Percentiles rank a stretch among this genome's conserved stretches.
These are phyloP conservation scores for Oryzias woworae DNA, from an alignment of 2,113 vertebrate genomes.

Conservation along the genomic window DNA sequence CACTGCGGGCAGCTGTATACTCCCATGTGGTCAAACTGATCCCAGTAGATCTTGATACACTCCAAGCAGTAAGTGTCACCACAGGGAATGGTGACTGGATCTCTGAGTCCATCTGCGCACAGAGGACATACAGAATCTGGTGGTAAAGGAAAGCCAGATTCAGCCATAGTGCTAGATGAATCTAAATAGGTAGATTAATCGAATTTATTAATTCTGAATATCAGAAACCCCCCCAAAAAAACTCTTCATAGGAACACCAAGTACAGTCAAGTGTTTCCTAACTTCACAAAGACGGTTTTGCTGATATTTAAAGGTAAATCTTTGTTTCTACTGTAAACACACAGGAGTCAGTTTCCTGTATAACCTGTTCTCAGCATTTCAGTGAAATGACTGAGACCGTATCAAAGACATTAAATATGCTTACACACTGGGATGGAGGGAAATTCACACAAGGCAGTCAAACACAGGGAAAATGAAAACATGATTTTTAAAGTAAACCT, in stretches of 20 bases:
- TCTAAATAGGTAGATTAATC: background rate
- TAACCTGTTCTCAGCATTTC: slow-evolving; percentile 14
- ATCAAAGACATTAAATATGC: slow-evolving; percentile 19
- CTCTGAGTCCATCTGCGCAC: slow-evolving; percentile 62
- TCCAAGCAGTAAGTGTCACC: slow-evolving; percentile 79
- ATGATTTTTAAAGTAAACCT: too few relatives aligned
- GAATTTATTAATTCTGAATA: background rate
- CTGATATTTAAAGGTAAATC: slow-evolving; percentile 41
- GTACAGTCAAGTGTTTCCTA: slow-evolving; percentile 5
- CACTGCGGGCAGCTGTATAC: slow-evolving; percentile 79
- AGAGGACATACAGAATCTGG: slow-evolving; percentile 68
- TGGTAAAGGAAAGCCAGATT: slow-evolving; percentile 60
- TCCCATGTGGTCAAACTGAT: slow-evolving; percentile 78
- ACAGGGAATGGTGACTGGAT: slow-evolving; percentile 78
- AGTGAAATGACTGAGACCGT: slow-evolving; percentile 29
- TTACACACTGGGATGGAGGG: slow-evolving; percentile 11
- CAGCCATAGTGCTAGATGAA: slow-evolving; percentile 61
- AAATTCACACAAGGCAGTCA: background rate
- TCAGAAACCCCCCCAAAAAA: background rate
- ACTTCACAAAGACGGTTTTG: slow-evolving; percentile 5
- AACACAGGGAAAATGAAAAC: too few relatives aligned
- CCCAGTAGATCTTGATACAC: slow-evolving; percentile 82
- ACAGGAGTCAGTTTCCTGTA: slow-evolving; percentile 28
- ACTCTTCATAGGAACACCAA: background rate
- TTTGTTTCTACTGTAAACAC: slow-evolving; percentile 64